Evolutionary conservation across 2,888 invertebrate species (phyloP).

Genomic region (Strigamia crassipes): DNA sequence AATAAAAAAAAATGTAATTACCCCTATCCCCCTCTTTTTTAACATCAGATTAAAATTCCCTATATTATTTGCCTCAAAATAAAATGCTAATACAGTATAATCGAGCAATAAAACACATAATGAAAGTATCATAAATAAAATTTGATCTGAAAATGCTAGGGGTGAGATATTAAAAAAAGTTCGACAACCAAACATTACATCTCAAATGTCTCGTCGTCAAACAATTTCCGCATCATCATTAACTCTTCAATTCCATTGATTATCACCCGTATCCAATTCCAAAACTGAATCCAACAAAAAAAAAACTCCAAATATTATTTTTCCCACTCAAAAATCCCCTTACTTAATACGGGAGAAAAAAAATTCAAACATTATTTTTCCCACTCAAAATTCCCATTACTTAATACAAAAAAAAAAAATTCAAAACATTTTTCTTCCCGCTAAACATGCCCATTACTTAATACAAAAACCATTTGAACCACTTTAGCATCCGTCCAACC

Average conservation of each 20-base stretch:
- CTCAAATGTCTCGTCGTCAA: not conserved
- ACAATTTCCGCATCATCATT: not conserved
- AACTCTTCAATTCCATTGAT: not conserved
- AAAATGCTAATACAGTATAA: too few relatives aligned
- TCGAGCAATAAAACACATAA: too few relatives aligned
- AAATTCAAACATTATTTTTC: not conserved
- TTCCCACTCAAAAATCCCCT: not conserved
- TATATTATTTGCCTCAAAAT: not conserved
- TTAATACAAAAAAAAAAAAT: not conserved
- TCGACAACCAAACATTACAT: not conserved
- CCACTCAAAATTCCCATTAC: not conserved
- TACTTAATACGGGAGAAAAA: not conserved
- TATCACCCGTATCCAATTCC: not conserved
- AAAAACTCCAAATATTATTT: too few relatives aligned
- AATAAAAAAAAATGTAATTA: conserved; percentile 15
- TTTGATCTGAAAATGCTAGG: too few relatives aligned
- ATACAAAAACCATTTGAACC: not conserved
- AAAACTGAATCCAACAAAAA: not conserved
- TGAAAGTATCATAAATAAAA: too few relatives aligned
- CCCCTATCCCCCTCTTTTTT: not conserved
- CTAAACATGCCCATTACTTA: not conserved
- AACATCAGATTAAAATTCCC: not conserved
- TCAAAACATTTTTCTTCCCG: not conserved
- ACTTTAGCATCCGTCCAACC: not conserved
- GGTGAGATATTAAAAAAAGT: not conserved